Evolutionary conservation across 2,113 vertebrate species (phyloP), one percentile per base, ranked within the genome.

Genomic region (Sinocyclocheilus grahami): DNA sequence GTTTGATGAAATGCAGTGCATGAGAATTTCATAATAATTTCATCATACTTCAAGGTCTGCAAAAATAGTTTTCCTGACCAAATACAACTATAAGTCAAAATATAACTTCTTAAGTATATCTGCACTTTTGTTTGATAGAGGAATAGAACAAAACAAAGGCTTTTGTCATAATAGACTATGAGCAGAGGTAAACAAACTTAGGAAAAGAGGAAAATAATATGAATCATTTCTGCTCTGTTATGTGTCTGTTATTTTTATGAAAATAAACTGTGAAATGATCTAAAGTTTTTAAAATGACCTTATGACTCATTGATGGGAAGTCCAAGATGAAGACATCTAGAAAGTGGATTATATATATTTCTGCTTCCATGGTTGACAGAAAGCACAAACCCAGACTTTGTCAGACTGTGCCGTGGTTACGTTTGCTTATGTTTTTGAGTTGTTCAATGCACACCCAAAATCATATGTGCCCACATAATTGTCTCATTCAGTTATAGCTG

Each of bases 1-100:
- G 69, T 74, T 74, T 74, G 20, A 42, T 74, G 69, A 74, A 74
- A 42, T 71, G 30, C 67, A 39, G 67, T 71, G 67, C 33, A 20
- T 42, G 20, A 42, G 4, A 42, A 42, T 74, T 74, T 74, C 37
- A 2, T 42, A 74, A 74, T 42, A 42, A 4, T 74, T 74, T 72
- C 69, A 22, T 39, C 18, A 71, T 71, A 37, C 67, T 20, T 67
- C 0, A 67, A 22, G 18, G 9, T 72, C 3, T 72, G 69, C 20
- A 42, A 74, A 74, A 42, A 39, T 2, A 3, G 37, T 22, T 72
- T 33, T 71, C 67, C 30, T 37, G 16, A 37, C 67, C 67, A 11
- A 72, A 39, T 9, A 72, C 39, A 18, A 33, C 2, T 72, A 22
- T 9, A 30, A 18, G 8, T 18, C 8, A 71, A 71, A 71, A 37